Evolutionary conservation across 2,797 vertebrate genomes (phyloP).

Genomic region (Microhierax caerulescens): DNA sequence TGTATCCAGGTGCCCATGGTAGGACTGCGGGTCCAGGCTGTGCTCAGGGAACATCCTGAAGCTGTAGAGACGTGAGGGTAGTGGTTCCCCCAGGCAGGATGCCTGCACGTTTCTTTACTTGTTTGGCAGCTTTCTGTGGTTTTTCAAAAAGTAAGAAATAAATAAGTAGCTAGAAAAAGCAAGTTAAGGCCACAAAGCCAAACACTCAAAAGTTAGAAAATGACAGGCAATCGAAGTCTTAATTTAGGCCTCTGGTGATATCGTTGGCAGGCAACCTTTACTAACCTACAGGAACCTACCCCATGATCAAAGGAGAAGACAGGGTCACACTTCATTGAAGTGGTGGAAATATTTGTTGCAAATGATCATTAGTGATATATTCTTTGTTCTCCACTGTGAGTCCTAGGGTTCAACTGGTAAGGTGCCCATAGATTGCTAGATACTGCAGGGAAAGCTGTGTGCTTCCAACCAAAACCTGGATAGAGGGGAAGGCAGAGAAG

Average conservation of each 20-base stretch:
- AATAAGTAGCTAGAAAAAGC: neutral
- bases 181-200: neutral
- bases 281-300: neutral
- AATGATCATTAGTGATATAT: neutral
- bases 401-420: neutral
- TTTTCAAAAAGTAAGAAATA: neutral
- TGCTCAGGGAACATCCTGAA: neutral
- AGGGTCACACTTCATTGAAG: neutral
- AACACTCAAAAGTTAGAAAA: neutral
- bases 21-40: neutral
- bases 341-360: neutral
- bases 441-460: neutral
- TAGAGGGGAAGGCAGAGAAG: neutral
- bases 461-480: neutral
- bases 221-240: neutral
- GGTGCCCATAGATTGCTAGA: accelerated
- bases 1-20: neutral
- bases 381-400: neutral
- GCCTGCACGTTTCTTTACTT: neutral
- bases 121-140: neutral
- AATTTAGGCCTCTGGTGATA: neutral
- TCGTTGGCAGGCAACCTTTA: neutral
- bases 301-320: neutral
- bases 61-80: neutral
- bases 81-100: neutral